Base-by-base conservation (phyloP, 2,797 vertebrate genomes). In the Leptodactylus fallax region DNA sequence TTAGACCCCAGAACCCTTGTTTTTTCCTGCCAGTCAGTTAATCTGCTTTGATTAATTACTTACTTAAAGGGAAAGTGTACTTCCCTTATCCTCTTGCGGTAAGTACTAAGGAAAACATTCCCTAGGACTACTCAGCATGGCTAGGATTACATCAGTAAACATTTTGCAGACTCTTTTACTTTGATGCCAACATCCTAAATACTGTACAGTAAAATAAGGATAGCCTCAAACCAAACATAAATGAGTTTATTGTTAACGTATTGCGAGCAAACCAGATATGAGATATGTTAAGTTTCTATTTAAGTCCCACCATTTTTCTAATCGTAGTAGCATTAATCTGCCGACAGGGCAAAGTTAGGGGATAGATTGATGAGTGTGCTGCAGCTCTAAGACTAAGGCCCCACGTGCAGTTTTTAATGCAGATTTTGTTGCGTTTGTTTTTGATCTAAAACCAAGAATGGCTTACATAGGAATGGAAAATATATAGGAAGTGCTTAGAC, bases 61-160 rank as follows among this genome's bases (percentile, higher is more conserved):
- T 79, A 45, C 23, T 69, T 83, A 55, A n/a, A 83, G 63, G 49
- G 49, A 83, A 83, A 69, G 23, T 83, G 9, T 69, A 21, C 51
- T 27, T 71, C 49, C 49, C 16, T 36, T 82, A 14, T 69, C 63
- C 23, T 1, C 45, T 5, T 36, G 49, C 49, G 21, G 19, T 12
- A 65, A 63, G 11, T 83, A 55, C 81, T 53, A 83, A 83, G 58
- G 14, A 83, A 69, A 83, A 27, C 63, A 71, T 69, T 83, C 51
- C n/a, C 81, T 19, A 0, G n/a, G 23, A 23, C 49, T 65, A 65
- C 51, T 65, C 78, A 60, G 78, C 25, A 4, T 47, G 79, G 45
- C 11, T n/a, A 49, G 45, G 79, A 81, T 81, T n/a, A 45, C 58
- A 80, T 49, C 16, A 60, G 63, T 67, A 69, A 81, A 65, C 81